phyloP scores from a whole-genome alignment of 2,113 vertebrate species.

The Spea multiplicata region DNA sequence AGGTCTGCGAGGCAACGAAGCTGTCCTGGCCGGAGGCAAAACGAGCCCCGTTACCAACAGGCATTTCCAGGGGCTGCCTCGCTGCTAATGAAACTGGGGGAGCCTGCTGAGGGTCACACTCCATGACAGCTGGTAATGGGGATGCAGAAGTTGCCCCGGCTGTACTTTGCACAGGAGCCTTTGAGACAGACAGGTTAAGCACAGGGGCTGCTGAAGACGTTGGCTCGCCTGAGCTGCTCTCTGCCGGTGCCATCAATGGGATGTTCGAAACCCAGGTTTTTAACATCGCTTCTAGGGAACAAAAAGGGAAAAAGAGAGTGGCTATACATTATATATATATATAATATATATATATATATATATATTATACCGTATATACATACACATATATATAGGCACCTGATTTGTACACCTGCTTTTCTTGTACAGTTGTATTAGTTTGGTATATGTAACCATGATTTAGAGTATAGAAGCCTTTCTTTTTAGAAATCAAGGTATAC shows the following conservation, averaged over 20 bases:
- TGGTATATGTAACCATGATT: too few species aligned
- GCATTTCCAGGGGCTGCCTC: constrained; percentile 79
- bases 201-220: constrained; percentile 74
- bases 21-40: constrained; percentile 75
- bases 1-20: constrained; percentile 71
- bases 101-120: constrained; percentile 65
- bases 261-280: constrained; percentile 75
- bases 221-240: constrained; percentile 63
- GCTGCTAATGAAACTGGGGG: constrained; percentile 69
- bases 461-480: too few species aligned
- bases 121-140: constrained; percentile 59
- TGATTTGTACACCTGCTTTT: too few species aligned
- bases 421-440: too few species aligned
- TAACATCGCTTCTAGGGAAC: constrained; percentile 71
- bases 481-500: too few species aligned
- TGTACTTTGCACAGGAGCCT: constrained; percentile 63
- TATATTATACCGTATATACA: too few species aligned
- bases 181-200: constrained; percentile 68
- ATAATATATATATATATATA: too few species aligned
- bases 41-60: constrained; percentile 73
- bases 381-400: too few species aligned
- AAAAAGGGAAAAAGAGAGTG: constrained; percentile 48
- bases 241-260: constrained; percentile 60
- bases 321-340: too few species aligned
- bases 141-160: constrained; percentile 61